These are phyloP conservation scores for Apogon hyalosoma DNA, from an alignment of 2,797 vertebrate genomes.

Conservation along the genomic window DNA sequence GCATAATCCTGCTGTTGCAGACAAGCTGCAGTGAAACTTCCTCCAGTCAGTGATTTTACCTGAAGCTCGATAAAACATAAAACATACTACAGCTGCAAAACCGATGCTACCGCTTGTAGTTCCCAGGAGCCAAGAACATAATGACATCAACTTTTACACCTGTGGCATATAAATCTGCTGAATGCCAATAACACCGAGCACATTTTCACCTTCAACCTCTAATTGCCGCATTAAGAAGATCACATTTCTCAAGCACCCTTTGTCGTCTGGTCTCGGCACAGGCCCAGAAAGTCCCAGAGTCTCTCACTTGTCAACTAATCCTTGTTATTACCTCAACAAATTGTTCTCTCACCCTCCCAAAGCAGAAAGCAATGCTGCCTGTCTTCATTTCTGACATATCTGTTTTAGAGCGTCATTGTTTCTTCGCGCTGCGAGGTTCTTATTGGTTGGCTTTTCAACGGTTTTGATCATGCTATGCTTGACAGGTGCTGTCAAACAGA, in stretches of 20 bases:
- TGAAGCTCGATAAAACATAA: too few species aligned
- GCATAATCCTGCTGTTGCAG: conserved; percentile 8
- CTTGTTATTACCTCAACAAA: conserved; percentile 50
- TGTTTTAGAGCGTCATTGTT: conserved; percentile 22
- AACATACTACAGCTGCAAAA: conserved; percentile 21
- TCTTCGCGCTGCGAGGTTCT: neutral
- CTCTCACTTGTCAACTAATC: conserved; percentile 48
- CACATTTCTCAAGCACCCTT: conserved; percentile 37
- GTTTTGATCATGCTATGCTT: conserved; percentile 17
- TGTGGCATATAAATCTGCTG: conserved; percentile 40
- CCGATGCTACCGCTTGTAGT: conserved; percentile 19
- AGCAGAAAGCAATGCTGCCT: conserved; percentile 51
- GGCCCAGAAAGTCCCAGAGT: conserved; percentile 15
- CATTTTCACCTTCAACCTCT: neutral
- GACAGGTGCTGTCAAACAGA: neutral
- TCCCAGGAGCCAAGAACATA: conserved; percentile 25
- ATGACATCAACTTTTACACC: conserved; percentile 33
- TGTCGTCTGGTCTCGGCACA: conserved; percentile 26
- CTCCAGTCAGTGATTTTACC: neutral
- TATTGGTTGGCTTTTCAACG: neutral
- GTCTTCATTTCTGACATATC: conserved; percentile 71
- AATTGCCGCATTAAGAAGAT: conserved; percentile 28
- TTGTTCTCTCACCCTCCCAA: conserved; percentile 19
- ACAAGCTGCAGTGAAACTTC: conserved; percentile 11
- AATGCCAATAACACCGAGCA: conserved; percentile 17